These are phyloP conservation scores for Choreutis nemorana DNA, from an alignment of 2,888 invertebrate species.

Conservation along the genomic window DNA sequence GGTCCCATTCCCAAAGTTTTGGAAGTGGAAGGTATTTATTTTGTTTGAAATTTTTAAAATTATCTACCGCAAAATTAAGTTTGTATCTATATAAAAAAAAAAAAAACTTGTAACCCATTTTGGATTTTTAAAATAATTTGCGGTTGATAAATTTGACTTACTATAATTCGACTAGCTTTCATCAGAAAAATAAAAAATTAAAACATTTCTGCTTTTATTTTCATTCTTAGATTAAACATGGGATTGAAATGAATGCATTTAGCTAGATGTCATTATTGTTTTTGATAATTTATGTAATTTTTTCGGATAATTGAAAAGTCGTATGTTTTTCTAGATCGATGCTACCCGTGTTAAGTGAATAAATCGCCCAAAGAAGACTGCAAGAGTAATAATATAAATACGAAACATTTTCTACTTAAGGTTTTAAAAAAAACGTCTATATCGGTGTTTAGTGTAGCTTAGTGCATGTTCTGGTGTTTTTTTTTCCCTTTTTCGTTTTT, in stretches of 20 bases:
- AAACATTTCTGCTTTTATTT: background rate
- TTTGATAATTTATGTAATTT: background rate
- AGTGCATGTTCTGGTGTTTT: conserved; percentile 11
- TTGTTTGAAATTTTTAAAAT: background rate
- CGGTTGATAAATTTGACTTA: background rate
- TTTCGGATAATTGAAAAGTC: background rate
- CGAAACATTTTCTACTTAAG: conserved; percentile 40
- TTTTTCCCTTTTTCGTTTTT: conserved; percentile 13
- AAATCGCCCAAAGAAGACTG: conserved; percentile 67
- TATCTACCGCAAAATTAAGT: background rate
- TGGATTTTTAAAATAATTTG: conserved; percentile 1
- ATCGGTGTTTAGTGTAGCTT: conserved; percentile 7
- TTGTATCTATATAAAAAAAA: background rate
- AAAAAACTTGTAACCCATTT: background rate
- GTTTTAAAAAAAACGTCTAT: conserved; percentile 22
- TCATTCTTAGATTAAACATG: background rate
- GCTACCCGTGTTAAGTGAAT: conserved; percentile 84
- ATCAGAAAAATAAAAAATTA: background rate
- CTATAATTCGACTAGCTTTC: background rate
- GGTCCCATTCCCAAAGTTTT: conserved; percentile 66
- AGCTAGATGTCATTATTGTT: background rate
- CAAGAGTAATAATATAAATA: conserved; percentile 38
- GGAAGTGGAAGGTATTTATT: conserved; percentile 61
- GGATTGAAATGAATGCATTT: background rate
- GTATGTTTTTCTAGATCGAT: conserved; percentile 70